Conservation (phyloP, 2,888 invertebrate species). For the Eurytoma adleriae region DNA sequence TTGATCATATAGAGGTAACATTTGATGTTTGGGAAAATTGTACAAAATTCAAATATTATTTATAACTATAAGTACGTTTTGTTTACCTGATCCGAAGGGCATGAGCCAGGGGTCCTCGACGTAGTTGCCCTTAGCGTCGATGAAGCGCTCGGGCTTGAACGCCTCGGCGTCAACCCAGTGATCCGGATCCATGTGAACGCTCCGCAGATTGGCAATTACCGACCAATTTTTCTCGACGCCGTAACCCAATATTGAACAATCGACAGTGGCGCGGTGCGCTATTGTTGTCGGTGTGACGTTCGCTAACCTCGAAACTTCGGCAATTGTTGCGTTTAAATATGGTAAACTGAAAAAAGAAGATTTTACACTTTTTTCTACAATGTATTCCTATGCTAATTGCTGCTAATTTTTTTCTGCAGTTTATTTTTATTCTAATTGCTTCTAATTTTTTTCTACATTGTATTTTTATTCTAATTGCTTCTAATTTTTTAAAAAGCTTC, state of each 20-base stretch:
- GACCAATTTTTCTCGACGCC: conserved; percentile 73
- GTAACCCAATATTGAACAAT: conserved; percentile 84
- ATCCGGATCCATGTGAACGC: conserved; percentile 82
- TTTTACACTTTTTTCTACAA: conserved; percentile 8
- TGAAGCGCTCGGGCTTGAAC: conserved; percentile 86
- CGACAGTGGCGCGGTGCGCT: conserved; percentile 85
- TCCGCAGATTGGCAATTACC: conserved; percentile 84
- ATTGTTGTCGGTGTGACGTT: conserved; percentile 84
- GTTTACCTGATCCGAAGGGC: conserved; percentile 64
- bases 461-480: too few relatives aligned
- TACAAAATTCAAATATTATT: too few relatives aligned
- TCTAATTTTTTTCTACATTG: too few relatives aligned
- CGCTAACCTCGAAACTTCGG: conserved; percentile 87
- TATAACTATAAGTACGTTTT: too few relatives aligned
- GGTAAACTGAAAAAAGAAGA: conserved; percentile 81
- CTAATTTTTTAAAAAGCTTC: too few relatives aligned
- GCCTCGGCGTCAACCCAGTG: conserved; percentile 82
- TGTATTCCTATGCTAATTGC: too few relatives aligned
- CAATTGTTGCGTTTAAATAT: conserved; percentile 86
- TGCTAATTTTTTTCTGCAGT: not conserved
- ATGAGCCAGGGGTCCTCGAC: conserved; percentile 66
- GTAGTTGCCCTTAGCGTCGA: conserved; percentile 79
- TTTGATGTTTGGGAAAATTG: too few relatives aligned
- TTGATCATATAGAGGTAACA: too few relatives aligned
- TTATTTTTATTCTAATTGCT: too few relatives aligned